phyloP scores from a whole-genome alignment of 2,113 vertebrate genomes.

The Polypterus senegalus region DNA sequence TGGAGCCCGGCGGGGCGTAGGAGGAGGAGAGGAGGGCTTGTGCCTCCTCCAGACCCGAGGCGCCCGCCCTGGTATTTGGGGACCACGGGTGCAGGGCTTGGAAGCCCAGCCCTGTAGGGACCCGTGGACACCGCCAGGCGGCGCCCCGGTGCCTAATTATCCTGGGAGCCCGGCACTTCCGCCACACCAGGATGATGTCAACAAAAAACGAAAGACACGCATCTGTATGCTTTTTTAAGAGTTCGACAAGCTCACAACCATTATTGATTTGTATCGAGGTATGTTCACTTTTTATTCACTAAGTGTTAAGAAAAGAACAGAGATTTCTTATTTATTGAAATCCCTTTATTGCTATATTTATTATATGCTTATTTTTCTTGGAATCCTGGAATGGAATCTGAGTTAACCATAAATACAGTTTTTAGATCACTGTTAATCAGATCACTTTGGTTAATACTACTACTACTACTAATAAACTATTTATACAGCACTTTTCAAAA shows the following conservation, averaged over 20 bases:
- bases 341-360: constrained; percentile 3
- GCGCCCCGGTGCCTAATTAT: too few species aligned
- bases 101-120: too few species aligned
- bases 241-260: constrained; percentile 7
- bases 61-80: too few species aligned
- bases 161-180: too few species aligned
- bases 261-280: constrained; percentile 7
- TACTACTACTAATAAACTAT: too few species aligned
- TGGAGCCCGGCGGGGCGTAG: too few species aligned
- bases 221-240: constrained; percentile 1
- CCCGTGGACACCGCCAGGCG: too few species aligned
- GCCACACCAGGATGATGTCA: not conserved
- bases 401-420: constrained; percentile 6
- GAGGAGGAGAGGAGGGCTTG: too few species aligned
- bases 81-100: too few species aligned
- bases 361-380: constrained; percentile 2
- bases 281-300: constrained; percentile 1
- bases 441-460: too few species aligned
- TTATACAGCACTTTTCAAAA: too few species aligned
- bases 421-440: constrained; percentile 8
- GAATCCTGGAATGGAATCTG: not conserved
- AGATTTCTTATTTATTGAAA: constrained; percentile 3
- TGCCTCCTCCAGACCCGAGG: too few species aligned
- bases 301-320: constrained; percentile 3
- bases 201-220: constrained; percentile 6